Percentiles rank a stretch among this genome's conserved stretches.
These are phyloP conservation scores for Spialia ferax DNA, from an alignment of 2,888 invertebrate species.

Conservation along the genomic window DNA sequence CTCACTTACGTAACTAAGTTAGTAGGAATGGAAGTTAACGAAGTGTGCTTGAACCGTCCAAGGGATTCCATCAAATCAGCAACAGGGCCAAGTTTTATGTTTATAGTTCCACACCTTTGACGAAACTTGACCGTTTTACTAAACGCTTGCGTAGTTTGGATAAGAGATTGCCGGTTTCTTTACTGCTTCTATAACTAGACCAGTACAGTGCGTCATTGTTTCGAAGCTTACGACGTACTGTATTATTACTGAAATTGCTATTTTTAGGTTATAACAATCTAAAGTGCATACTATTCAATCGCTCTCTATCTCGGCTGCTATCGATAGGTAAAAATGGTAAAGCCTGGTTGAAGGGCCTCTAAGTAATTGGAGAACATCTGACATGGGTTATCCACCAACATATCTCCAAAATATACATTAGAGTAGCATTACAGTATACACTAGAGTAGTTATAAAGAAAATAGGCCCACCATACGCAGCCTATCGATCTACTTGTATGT, in stretches of 20 bases:
- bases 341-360: too few relatives aligned
- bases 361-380: too few relatives aligned
- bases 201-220: neutral
- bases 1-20: slow-evolving; percentile 65
- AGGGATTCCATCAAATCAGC: slow-evolving; percentile 66
- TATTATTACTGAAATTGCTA: neutral
- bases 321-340: too few relatives aligned
- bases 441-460: too few relatives aligned
- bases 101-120: slow-evolving; percentile 56
- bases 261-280: too few relatives aligned
- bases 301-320: too few relatives aligned
- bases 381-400: too few relatives aligned
- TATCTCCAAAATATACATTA: too few relatives aligned
- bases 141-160: slow-evolving; percentile 18
- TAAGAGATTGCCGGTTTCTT: slow-evolving; percentile 29
- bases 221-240: neutral
- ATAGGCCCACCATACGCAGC: too few relatives aligned
- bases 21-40: slow-evolving; percentile 67
- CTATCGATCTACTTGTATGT: too few relatives aligned
- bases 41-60: slow-evolving; percentile 65
- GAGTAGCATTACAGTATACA: too few relatives aligned
- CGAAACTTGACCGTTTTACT: slow-evolving; percentile 28
- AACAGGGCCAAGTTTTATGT: slow-evolving; percentile 61
- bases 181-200: slow-evolving; percentile 10
- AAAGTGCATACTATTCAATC: too few relatives aligned